A percentile compares a stretch with the other conserved stretches of the same genome.
phyloP scores from a whole-genome alignment of 2,797 vertebrate species.

The Alosa sapidissima region DNA sequence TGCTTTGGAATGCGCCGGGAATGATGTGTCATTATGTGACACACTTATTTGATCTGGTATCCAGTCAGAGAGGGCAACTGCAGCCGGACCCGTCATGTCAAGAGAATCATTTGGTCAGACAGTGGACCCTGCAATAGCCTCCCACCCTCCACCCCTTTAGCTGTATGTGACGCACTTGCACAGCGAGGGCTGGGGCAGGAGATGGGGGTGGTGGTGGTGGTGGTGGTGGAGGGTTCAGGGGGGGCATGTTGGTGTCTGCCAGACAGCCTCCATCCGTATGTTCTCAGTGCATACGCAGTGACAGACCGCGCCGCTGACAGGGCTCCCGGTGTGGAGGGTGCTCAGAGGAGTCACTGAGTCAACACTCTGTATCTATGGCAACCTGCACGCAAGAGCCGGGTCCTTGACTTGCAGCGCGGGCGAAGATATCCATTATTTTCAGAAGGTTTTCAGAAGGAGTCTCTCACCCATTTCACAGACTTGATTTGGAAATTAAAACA shows the following conservation, averaged over 20 bases:
- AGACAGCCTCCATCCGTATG: constrained; percentile 1
- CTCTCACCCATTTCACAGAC: neutral
- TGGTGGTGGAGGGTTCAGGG: neutral
- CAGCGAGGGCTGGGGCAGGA: neutral
- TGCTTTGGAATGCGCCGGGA: neutral
- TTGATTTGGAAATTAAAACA: neutral
- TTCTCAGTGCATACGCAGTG: neutral
- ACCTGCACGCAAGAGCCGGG: constrained; percentile 19
- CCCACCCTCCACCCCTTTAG: neutral
- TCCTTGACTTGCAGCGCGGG: constrained; percentile 9
- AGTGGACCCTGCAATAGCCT: neutral
- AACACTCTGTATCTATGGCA: constrained; percentile 33
- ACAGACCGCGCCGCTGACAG: neutral
- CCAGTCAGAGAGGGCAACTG: neutral
- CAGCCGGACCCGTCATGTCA: neutral
- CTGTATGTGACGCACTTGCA: neutral
- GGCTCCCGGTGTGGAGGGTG: constrained; percentile 30
- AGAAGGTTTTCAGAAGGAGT: neutral
- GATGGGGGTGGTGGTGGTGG: neutral
- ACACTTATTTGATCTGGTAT: neutral
- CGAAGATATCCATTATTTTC: neutral
- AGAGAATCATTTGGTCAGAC: neutral
- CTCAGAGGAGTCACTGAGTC: constrained; percentile 25
- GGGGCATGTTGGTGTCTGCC: neutral
- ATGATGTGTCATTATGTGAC: constrained; percentile 14